Base-by-base conservation (phyloP, 2,888 invertebrate species). In the Andrena chrysosceles region DNA sequence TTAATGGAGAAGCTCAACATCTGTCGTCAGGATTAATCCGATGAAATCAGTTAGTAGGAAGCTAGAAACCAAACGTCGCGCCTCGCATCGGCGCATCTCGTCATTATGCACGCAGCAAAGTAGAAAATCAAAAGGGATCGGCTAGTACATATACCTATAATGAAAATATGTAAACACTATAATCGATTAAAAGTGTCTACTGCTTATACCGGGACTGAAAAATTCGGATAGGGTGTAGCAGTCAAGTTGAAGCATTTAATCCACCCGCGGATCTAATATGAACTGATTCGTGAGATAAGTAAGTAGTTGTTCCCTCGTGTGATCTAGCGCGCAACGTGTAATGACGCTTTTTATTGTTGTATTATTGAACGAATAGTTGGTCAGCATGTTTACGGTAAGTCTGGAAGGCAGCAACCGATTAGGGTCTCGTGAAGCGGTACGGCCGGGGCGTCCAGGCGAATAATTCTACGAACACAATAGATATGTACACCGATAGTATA, bases 381-480 rank as follows among this genome's bases (percentile, higher is more conserved):
- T 49, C 35, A 10, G 48, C 52, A 62, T 13, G 35, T 35, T 68
- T 8, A 23, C 29, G 13, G 70, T 70, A 77, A 80, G 54, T 77
- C 70, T 31, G 80, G 69, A 13, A 59, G 77, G 67, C 67, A 64
- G 59, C 63, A 33, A 83, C 86, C 83, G 85, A 78, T 90, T 93
- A 94, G 84, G 93, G 93, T 92, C 93, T 92, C 88, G 93, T 89
- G 91, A 94, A 94, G 89, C 93, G 93, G 92, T 93, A 93, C 87
- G 93, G 93, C 90, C 93, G 93, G 77, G 93, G 91, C 66, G 93
- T 89, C 94, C 94, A 94, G 91, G 91, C 91, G 90, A 94, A 93
- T 82, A 94, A 90, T 90, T 94, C 94, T 94, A 92, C 86, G 88
- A 75, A 91, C 91, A 93, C 86, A 92, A 92, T 85, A 92, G 83